phyloP scores from a whole-genome alignment of 2,888 invertebrate genomes.

The Panzeria rudis region DNA sequence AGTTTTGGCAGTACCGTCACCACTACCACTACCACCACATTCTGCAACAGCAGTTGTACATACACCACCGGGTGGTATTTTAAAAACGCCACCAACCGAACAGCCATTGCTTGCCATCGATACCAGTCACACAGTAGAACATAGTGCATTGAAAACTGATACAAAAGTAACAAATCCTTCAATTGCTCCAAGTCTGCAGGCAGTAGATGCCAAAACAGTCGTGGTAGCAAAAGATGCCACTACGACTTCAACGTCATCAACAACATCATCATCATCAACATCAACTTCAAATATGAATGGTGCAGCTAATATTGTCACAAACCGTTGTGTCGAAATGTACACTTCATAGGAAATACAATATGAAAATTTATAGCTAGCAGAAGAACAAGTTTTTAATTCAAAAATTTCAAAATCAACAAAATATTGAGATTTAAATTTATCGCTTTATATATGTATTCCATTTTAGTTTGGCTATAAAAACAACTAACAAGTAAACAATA shows the following conservation, averaged over 20 bases:
- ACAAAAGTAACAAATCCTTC: conserved; percentile 47
- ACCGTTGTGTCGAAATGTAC: conserved; percentile 80
- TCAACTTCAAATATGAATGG: conserved; percentile 52
- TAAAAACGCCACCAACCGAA: conserved; percentile 40
- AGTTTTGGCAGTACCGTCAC: conserved; percentile 53
- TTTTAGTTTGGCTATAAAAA: not conserved
- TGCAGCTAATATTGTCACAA: conserved; percentile 61
- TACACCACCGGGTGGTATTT: conserved; percentile 12
- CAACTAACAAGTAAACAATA: not conserved
- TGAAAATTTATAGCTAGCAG: not conserved
- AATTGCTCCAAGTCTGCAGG: conserved; percentile 11
- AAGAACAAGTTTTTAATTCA: not conserved
- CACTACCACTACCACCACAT: not conserved
- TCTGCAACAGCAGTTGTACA: conserved; percentile 35
- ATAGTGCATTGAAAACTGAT: conserved; percentile 23
- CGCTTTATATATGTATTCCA: conserved; percentile 9
- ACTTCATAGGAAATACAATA: conserved; percentile 75
- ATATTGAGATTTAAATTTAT: conserved; percentile 45
- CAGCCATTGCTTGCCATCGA: conserved; percentile 69
- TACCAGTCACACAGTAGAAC: conserved; percentile 46
- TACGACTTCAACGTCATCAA: conserved; percentile 3
- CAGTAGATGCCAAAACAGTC: conserved; percentile 17
- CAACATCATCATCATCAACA: not conserved
- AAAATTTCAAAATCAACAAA: conserved; percentile 10
- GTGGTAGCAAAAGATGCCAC: conserved; percentile 33